phyloP scores from a whole-genome alignment of 2,888 invertebrate species.

The Eristalis intricaria region DNA sequence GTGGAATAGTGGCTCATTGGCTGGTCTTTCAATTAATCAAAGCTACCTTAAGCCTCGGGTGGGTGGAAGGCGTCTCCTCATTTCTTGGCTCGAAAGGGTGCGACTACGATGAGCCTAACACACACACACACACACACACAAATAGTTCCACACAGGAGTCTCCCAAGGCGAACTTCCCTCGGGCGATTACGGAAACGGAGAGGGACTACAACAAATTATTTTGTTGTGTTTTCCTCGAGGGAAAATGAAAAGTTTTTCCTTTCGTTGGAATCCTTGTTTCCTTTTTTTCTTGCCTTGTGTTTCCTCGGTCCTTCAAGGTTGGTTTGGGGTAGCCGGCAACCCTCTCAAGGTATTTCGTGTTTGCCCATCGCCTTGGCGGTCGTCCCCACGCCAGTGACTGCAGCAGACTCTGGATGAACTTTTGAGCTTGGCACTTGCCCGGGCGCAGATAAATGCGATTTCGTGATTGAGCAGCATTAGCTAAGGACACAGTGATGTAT shows the following conservation, averaged over 20 bases:
- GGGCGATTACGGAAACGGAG: conserved; percentile 30
- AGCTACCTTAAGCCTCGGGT: conserved; percentile 25
- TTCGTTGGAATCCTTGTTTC: conserved; percentile 19
- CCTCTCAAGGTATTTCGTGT: conserved; percentile 25
- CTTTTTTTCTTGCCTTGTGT: not conserved
- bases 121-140: not conserved
- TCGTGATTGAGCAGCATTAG: conserved; percentile 68
- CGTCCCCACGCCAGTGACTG: conserved; percentile 15
- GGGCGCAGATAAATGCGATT: conserved; percentile 62
- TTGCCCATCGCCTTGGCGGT: not conserved
- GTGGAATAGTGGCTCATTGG: conserved; percentile 57
- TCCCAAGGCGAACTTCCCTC: conserved; percentile 44
- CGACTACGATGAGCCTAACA: not conserved
- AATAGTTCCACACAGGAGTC: not conserved
- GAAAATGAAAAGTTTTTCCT: conserved; percentile 53
- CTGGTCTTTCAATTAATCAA: conserved; percentile 67
- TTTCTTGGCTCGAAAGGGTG: not conserved
- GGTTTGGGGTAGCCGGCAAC: not conserved
- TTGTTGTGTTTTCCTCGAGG: conserved; percentile 47
- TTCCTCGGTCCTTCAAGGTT: not conserved
- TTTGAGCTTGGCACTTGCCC: conserved; percentile 40
- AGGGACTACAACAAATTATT: conserved; percentile 52
- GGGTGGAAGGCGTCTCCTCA: not conserved
- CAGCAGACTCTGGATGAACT: conserved; percentile 31
- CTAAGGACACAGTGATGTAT: conserved; percentile 68